These are phyloP conservation scores for Eupithecia insigniata DNA, from an alignment of 2,888 invertebrate genomes.

Conservation along the genomic window DNA sequence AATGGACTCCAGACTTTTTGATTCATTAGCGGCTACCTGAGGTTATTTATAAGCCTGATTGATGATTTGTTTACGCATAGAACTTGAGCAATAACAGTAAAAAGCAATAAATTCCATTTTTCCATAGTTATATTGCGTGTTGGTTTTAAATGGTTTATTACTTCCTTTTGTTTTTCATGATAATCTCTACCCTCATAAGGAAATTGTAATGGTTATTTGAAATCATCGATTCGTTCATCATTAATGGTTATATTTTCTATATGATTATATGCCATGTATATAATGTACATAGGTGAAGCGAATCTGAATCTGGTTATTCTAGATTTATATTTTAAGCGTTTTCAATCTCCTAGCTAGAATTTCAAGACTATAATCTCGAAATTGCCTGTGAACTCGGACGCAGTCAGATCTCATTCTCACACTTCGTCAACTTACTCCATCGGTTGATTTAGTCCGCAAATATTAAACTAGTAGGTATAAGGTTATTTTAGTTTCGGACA, in stretches of 20 bases:
- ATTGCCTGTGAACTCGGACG: slow-evolving; percentile 32
- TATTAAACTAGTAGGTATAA: slow-evolving; percentile 11
- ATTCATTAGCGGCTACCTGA: slow-evolving; percentile 66
- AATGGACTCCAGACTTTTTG: slow-evolving; percentile 74
- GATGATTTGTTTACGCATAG: slow-evolving; percentile 35
- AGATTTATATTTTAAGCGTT: not conserved
- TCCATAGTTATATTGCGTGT: slow-evolving; percentile 36
- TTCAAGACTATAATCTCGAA: slow-evolving; percentile 1
- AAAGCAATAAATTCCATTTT: slow-evolving; percentile 37
- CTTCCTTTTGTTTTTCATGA: slow-evolving; percentile 5
- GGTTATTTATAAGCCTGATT: slow-evolving; percentile 43
- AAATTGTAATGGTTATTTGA: not conserved
- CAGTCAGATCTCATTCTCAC: slow-evolving; percentile 47
- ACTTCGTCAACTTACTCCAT: slow-evolving; percentile 36
- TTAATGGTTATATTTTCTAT: not conserved
- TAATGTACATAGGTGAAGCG: not conserved
- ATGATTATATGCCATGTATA: not conserved
- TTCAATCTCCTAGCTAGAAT: slow-evolving; percentile 4
- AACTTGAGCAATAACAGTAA: slow-evolving; percentile 25
- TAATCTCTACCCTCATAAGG: not conserved
- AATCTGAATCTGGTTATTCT: not conserved
- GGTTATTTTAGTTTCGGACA: slow-evolving; percentile 34
- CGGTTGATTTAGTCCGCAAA: slow-evolving; percentile 12
- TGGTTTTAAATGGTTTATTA: slow-evolving; percentile 4
- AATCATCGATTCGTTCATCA: not conserved